phyloP scores from a whole-genome alignment of 2,113 vertebrate genomes.

The Ascaphus truei region DNA sequence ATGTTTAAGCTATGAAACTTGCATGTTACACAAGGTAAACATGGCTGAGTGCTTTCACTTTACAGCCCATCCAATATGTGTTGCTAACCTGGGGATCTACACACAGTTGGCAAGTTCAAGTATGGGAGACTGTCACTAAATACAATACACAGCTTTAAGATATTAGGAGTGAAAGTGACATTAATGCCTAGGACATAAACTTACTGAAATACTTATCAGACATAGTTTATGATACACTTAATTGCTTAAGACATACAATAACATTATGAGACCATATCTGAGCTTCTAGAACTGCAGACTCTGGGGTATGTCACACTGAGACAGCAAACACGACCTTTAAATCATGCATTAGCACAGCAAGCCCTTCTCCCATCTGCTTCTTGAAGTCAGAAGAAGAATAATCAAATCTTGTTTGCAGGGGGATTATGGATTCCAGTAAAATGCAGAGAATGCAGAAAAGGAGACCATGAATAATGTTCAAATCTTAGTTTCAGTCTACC shows the following conservation, averaged over 20 bases:
- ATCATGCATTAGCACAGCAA: slow-evolving; percentile 32
- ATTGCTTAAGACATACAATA: not conserved
- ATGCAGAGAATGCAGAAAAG: slow-evolving; percentile 37
- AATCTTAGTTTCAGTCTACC: slow-evolving; percentile 16
- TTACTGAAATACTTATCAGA: not conserved
- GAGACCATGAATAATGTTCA: slow-evolving; percentile 27
- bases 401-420: slow-evolving; percentile 26
- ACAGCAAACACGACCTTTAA: slow-evolving; percentile 5
- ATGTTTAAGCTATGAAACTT: not conserved
- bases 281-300: slow-evolving; percentile 1
- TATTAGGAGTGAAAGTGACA: too few relatives aligned
- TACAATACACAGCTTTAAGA: not conserved
- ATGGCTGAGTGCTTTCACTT: not conserved
- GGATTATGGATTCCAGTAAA: slow-evolving; percentile 25
- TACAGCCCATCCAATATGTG: not conserved
- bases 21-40: not conserved
- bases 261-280: not conserved
- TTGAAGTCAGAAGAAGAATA: slow-evolving; percentile 20
- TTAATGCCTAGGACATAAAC: too few relatives aligned
- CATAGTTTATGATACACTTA: not conserved
- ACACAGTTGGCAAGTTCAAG: not conserved
- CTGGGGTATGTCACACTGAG: not conserved
- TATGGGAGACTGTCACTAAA: not conserved
- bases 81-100: slow-evolving; percentile 15
- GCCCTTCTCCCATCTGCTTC: slow-evolving; percentile 13